A percentile compares a stretch with the other conserved stretches of the same genome.
These are phyloP conservation scores for Papilio gigon DNA, from an alignment of 2,888 invertebrate species.

Conservation along the genomic window DNA sequence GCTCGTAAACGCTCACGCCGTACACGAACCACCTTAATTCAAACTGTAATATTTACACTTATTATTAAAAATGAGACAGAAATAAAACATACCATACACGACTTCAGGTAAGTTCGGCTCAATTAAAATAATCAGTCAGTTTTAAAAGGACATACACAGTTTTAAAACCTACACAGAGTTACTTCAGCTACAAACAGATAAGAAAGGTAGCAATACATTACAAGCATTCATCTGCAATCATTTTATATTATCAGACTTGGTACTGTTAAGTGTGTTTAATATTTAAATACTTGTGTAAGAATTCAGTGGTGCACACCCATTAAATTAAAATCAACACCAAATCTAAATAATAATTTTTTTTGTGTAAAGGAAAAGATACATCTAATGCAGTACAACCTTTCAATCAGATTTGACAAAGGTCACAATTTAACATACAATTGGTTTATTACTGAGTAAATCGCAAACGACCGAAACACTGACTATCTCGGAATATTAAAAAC, in stretches of 20 bases:
- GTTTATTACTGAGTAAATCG: background rate
- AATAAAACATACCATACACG: conserved; percentile 19
- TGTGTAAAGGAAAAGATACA: background rate
- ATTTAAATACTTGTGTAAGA: background rate
- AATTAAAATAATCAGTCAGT: conserved; percentile 27
- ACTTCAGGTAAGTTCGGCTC: conserved; percentile 6
- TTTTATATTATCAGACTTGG: background rate
- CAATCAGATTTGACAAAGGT: background rate
- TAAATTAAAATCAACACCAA: background rate
- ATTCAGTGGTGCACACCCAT: background rate
- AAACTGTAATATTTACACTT: conserved; percentile 37
- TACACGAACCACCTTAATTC: conserved; percentile 26
- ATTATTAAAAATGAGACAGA: conserved; percentile 29
- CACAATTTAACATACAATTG: background rate
- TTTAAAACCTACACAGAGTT: background rate
- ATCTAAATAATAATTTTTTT: background rate
- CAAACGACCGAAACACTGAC: background rate
- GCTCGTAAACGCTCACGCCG: conserved; percentile 11
- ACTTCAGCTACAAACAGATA: background rate
- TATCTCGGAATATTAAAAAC: background rate
- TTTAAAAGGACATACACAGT: background rate
- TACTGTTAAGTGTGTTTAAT: background rate
- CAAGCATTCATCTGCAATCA: background rate
- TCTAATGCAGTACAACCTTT: background rate
- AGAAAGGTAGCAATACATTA: conserved; percentile 9